Conservation (phyloP, 2,113 vertebrate species). For the Paracanthobrama guichenoti region DNA sequence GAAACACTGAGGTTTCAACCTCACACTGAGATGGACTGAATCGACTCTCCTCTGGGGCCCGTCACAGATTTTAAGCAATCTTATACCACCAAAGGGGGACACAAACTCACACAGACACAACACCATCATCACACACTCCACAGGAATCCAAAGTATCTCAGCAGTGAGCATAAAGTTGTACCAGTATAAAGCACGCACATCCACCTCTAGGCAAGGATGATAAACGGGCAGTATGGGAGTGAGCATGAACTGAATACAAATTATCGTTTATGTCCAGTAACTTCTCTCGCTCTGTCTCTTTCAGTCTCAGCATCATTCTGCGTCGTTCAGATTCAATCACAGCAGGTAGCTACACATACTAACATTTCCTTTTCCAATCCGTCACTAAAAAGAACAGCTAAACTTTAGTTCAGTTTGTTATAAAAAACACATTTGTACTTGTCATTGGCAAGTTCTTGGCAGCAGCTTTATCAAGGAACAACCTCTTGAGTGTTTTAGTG, state of each 20-base stretch:
- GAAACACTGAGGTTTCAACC: slow-evolving; percentile 5
- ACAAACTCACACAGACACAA: slow-evolving; percentile 5
- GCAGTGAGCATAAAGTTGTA: neutral
- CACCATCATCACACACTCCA: slow-evolving; percentile 34
- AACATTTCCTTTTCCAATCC: neutral
- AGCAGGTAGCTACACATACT: neutral
- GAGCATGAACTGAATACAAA: slow-evolving; percentile 35
- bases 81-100: slow-evolving; percentile 6
- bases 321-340: neutral
- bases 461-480: slow-evolving; percentile 7
- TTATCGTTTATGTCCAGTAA: slow-evolving; percentile 19
- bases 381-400: neutral
- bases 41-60: slow-evolving; percentile 14
- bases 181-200: neutral
- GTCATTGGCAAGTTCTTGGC: slow-evolving; percentile 19
- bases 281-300: neutral
- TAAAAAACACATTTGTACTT: slow-evolving; percentile 17
- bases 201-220: slow-evolving; percentile 8
- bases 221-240: slow-evolving; percentile 21
- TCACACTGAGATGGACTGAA: slow-evolving; percentile 19
- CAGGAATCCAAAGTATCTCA: slow-evolving; percentile 30
- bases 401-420: slow-evolving; percentile 4
- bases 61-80: slow-evolving; percentile 34
- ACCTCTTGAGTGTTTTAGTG: neutral
- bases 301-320: neutral